Evolutionary conservation across 2,113 vertebrate species (phyloP), one percentile per base, ranked within the genome.

Genomic region (Mus pahari): DNA sequence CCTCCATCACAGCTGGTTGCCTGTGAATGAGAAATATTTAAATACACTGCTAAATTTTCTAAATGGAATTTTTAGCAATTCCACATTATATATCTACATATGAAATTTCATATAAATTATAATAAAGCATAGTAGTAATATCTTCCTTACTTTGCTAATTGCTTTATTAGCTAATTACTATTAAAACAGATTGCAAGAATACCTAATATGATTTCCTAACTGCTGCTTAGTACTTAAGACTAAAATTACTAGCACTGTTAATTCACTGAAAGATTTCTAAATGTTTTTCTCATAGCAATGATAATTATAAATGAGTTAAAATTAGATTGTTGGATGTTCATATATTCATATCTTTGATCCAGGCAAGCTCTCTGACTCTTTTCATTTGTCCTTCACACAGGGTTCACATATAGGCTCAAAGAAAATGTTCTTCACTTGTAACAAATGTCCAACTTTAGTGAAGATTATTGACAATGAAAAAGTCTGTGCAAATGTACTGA

Each of bases 11-110:
- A 95, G 55, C 90, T 98, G 97, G 78, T 89, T 96, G 94, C 94
- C 89, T 94, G 82, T 97, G 90, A 96, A 96, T 96, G 77, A 97
- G 92, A 93, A 97, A 98, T 89, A 84, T 73, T 97, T 95, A 97
- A 97, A 92, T 83, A 94, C 39, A 88, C 55, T 95, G 97, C 92
- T 96, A 78, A 96, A 73, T 96, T 97, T 98, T 96, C 92, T 97
- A 97, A 98, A 97, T 96, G 97, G 48, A 58, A 96, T 98, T 98
- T 98, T 97, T 88, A 96, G 95, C 93, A 90, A 83, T 93, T 95
- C 64, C 70, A 62, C 82, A 89, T 97, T 96, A 92, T 90, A 19
- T 86, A 97, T 95, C 93, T 97, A 71, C 86, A 95, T 90, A 68
- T 97, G 60, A 36, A 94, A 78, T 92, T 97, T 96, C 60, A 89